Evolutionary conservation across 1,140 invertebrate species (phyloP), one percentile per base, ranked within the genome.

Genomic region (Dryas iulia): DNA sequence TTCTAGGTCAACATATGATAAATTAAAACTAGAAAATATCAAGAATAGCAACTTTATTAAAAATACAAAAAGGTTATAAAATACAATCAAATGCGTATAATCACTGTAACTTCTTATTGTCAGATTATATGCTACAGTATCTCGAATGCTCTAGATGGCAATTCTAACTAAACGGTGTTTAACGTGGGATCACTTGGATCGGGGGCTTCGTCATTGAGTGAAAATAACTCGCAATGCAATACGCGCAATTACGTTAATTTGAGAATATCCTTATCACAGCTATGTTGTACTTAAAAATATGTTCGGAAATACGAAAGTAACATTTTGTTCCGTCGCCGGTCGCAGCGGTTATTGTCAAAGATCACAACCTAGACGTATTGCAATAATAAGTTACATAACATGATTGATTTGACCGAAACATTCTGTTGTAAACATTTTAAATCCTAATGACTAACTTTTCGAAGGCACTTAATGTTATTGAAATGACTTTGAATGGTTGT

Each of bases 1-100:
- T 8, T 33, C 39, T 47, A 58, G 65, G 61, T 62, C n/a, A 54
- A 47, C 23, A 67, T 31, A 66, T 31, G 10, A 14, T 52, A 63
- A 76, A 89, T 82, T 82, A 66, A 90, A 87, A 88, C 83, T 77
- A 85, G 54, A 70, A 66, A 47, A 59, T 85, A 83, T 82, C 81
- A 87, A 89, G 86, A 89, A 91, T 90, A 90, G 87, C 84, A 91
- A 89, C 86, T 91, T 91, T 91, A 91, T 91, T 85, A 84, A 90
- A 91, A 89, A 90, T 88, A 91, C 86, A 91, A 90, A 90, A 87
- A 82, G 83, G 78, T 87, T 90, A 89, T 90, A 91, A 89, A 91
- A 89, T 91, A 90, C 87, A 91, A 91, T 91, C 87, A 91, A 91
- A 91, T 91, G 89, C 87, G 84, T 84, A 87, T 77, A 81, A 89